Evolutionary conservation across 1,140 invertebrate genomes (phyloP).

Genomic region (Calycopis cecrops): DNA sequence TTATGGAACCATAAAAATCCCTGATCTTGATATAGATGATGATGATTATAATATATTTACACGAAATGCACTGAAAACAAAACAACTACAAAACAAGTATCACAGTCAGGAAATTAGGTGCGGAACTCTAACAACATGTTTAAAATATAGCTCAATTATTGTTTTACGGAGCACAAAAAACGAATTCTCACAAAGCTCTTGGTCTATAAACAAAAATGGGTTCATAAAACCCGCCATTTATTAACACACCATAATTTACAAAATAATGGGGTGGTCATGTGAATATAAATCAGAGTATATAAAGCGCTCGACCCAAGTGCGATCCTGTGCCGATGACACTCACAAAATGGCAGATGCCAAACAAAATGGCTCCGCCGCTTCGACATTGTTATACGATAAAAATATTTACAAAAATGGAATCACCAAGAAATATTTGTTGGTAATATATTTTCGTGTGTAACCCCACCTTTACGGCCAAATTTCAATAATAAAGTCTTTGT

Average conservation of each 20-base stretch:
- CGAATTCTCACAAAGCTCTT: constrained; percentile 6
- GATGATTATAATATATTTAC: too few relatives aligned
- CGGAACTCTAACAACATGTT: too few relatives aligned
- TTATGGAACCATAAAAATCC: too few relatives aligned
- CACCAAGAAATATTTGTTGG: too few relatives aligned
- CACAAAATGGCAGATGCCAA: constrained; percentile 27
- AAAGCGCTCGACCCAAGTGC: constrained; percentile 23
- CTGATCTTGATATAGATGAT: too few relatives aligned
- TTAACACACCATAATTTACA: constrained; percentile 27
- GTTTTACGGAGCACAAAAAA: not conserved
- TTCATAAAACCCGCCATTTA: constrained; percentile 17
- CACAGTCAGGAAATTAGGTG: too few relatives aligned
- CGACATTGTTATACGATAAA: constrained; percentile 5
- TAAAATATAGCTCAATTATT: too few relatives aligned
- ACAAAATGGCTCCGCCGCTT: constrained; percentile 19
- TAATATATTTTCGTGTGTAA: too few relatives aligned
- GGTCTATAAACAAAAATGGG: constrained; percentile 9
- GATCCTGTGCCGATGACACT: constrained; percentile 28
- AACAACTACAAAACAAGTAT: not conserved
- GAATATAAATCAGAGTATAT: constrained; percentile 25
- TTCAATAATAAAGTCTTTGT: too few relatives aligned
- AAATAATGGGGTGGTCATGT: constrained; percentile 28
- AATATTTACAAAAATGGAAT: not conserved
- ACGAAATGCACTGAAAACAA: not conserved
- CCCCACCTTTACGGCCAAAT: too few relatives aligned